A percentile compares a stretch with the other conserved stretches of the same genome.
Evolutionary conservation across 2,113 vertebrate species (phyloP).

Genomic region (Corythaeola cristata): DNA sequence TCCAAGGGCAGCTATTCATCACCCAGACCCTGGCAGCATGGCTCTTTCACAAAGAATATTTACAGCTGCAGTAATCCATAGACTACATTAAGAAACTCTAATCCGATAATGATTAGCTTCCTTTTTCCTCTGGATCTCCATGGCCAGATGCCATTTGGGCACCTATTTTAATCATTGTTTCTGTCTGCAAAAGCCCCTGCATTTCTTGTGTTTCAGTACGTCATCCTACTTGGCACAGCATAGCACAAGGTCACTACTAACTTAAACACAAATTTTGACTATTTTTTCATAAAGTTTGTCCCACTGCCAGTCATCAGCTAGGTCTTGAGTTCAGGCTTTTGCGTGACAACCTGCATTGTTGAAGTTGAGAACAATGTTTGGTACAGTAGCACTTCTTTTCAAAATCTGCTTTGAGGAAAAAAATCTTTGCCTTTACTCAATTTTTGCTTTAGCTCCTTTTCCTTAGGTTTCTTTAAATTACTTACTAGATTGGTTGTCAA

Average conservation of each 20-base stretch:
- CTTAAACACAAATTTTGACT: neutral
- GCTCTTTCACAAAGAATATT: conserved; percentile 49
- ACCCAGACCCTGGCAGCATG: neutral
- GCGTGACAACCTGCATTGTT: neutral
- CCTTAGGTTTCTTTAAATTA: neutral
- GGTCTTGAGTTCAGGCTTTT: neutral
- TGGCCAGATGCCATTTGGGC: neutral
- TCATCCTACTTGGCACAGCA: neutral
- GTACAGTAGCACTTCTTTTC: neutral
- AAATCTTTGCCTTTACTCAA: neutral
- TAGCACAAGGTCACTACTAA: neutral
- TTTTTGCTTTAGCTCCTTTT: neutral
- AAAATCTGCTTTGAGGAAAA: neutral
- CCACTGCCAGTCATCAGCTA: neutral
- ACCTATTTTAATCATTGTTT: neutral
- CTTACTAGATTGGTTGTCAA: neutral
- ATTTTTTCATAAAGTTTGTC: neutral
- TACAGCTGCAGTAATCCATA: conserved; percentile 42
- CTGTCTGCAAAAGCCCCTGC: neutral
- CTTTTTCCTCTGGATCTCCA: neutral
- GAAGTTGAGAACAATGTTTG: neutral
- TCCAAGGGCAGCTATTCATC: conserved; percentile 47
- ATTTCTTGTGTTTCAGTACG: neutral
- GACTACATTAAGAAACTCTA: conserved; percentile 47
- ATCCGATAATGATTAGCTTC: conserved; percentile 33